Percentiles rank a stretch among this genome's conserved stretches.
These are phyloP conservation scores for Dascillus cervinus DNA, from an alignment of 2,888 invertebrate genomes.

Conservation along the genomic window DNA sequence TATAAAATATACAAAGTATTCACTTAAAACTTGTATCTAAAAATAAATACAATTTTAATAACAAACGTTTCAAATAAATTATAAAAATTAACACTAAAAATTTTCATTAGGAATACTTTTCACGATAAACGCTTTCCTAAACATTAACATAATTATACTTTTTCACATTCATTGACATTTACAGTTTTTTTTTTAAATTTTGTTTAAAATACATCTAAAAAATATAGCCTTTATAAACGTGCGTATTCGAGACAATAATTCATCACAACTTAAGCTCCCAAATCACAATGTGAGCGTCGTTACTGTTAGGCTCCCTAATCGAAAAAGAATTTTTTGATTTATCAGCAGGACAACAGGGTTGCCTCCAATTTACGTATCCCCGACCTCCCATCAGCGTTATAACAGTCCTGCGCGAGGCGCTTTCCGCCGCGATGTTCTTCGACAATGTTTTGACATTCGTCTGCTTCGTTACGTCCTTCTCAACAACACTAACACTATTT, in stretches of 20 bases:
- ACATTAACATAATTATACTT: no score
- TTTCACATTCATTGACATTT: background rate
- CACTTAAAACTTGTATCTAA: no score
- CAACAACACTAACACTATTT: constrained; percentile 19
- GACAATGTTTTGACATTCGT: constrained; percentile 12
- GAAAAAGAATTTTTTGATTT: constrained; percentile 43
- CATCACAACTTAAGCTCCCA: constrained; percentile 81
- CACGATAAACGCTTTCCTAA: no score
- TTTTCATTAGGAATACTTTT: no score
- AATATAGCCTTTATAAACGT: background rate
- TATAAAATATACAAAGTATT: no score
- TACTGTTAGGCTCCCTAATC: constrained; percentile 64
- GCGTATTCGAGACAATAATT: constrained; percentile 6
- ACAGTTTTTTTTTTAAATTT: no score
- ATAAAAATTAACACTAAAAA: constrained; percentile 4
- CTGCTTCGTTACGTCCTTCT: constrained; percentile 18
- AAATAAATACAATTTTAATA: constrained; percentile 1
- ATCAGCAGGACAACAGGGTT: constrained; percentile 56
- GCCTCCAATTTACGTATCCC: constrained; percentile 81
- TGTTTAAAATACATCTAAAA: background rate
- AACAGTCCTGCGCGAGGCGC: constrained; percentile 58
- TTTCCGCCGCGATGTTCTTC: constrained; percentile 9
- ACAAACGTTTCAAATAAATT: constrained; percentile 6
- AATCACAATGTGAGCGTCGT: constrained; percentile 81
- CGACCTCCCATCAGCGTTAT: constrained; percentile 82